Evolutionary conservation across 1,140 invertebrate species (phyloP), one percentile per base, ranked within the genome.

Genomic region (Heliothis virescens): DNA sequence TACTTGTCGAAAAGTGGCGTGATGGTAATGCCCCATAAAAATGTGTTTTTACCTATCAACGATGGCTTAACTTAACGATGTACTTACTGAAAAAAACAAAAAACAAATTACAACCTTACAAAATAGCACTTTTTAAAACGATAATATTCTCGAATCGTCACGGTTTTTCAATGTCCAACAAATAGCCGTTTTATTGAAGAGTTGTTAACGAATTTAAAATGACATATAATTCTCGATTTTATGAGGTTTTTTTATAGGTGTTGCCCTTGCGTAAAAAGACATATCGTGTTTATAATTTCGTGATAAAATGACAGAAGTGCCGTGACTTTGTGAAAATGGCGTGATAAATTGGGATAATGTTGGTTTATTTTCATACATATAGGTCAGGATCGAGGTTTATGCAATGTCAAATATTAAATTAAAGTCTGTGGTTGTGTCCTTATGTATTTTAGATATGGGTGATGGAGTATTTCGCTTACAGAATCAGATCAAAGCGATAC

Each of bases 311-410:
- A 67, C 63, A 18, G 48, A 48, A 67, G 47, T 16, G n/a, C 63
- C 34, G 41, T 67, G 63, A 67, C 63, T 48, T 67, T 67, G 63
- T 67, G 16, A 11, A 18, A 67, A 50, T 67, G n/a, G 16, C 63
- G 63, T 67, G 63, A 48, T 48, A 67, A 18, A 48, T 48, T 18
- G 41, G 41, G n/a, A 48, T 48, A 55, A 48, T 12, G 10, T n/a
- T 12, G 16, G 9, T 2, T 11, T 60, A 67, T 48, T 67, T 67
- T 67, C 16, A 67, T 67, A 67, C 16, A 41, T 60, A 26, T 48
- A 67, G 63, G 41, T 67, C 41, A 67, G 16, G 63, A 67, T 13
- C 41, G 16, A 65, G 34, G 63, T 11, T 48, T 3, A 18, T 21
- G 4, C 63, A 67, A 48, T 47, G 63, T 48, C 63, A 48, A 21